These are phyloP conservation scores for Rhynchonycteris naso DNA, from an alignment of 2,797 vertebrate genomes.

Conservation along the genomic window DNA sequence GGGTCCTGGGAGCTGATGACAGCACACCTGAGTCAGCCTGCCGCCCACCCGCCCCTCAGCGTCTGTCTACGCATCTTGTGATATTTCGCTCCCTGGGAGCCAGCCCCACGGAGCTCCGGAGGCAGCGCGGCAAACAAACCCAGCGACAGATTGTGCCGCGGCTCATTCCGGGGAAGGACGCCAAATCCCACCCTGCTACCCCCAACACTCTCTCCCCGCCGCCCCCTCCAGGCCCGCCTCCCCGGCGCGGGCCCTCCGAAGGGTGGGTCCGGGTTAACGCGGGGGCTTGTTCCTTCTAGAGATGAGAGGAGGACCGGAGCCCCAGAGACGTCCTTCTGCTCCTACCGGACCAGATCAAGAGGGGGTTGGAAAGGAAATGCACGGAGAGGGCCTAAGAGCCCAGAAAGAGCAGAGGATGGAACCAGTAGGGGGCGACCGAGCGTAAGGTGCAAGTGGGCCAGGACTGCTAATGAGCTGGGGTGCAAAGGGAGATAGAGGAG, in stretches of 20 bases:
- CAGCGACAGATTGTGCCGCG: slow-evolving; percentile 85
- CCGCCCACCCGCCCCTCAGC: slow-evolving; percentile 85
- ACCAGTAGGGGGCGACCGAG: slow-evolving; percentile 67
- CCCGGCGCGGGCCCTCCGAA: neutral
- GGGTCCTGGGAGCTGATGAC: slow-evolving; percentile 80
- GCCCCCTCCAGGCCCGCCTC: slow-evolving; percentile 52
- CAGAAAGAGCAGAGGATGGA: neutral
- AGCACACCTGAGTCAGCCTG: slow-evolving; percentile 86
- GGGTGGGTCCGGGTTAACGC: slow-evolving; percentile 1
- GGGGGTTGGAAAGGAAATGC: neutral
- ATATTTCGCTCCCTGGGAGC: slow-evolving; percentile 86
- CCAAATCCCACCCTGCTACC: slow-evolving; percentile 79
- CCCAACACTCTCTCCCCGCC: slow-evolving; percentile 50
- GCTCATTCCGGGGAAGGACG: slow-evolving; percentile 82
- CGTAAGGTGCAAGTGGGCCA: neutral
- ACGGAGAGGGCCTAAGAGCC: neutral
- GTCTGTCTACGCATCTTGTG: slow-evolving; percentile 88
- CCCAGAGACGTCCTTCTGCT: neutral
- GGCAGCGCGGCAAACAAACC: slow-evolving; percentile 87
- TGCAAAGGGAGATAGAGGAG: neutral
- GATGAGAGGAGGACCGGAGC: too few relatives aligned
- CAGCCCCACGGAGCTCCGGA: slow-evolving; percentile 83
- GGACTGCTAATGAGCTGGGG: neutral
- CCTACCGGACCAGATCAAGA: neutral
- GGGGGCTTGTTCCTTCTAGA: neutral